Conservation (phyloP, 2,888 invertebrate genomes). For the Oscheius sp. region DNA sequence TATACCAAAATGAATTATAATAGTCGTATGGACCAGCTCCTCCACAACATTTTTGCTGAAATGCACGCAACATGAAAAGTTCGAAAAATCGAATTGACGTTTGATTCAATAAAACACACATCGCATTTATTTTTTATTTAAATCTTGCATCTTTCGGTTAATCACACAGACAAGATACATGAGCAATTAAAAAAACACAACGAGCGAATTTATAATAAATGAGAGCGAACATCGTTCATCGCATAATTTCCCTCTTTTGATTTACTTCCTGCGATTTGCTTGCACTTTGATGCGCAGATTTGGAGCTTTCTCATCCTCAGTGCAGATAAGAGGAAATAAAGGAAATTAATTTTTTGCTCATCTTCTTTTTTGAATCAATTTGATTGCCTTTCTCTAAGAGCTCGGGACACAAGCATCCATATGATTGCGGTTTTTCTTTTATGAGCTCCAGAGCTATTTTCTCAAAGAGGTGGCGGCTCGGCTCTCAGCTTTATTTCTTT, state of each 20-base stretch:
- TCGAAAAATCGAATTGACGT: neutral
- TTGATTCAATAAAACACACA: neutral
- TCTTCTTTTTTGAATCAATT: too few species aligned
- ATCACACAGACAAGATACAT: neutral
- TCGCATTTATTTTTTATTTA: neutral
- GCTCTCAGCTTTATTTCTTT: neutral
- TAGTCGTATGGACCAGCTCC: constrained; percentile 60
- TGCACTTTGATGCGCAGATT: too few species aligned
- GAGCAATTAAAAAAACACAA: neutral
- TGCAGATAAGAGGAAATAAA: too few species aligned
- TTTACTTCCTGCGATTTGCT: too few species aligned
- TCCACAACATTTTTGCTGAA: constrained; percentile 68
- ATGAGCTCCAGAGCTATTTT: neutral
- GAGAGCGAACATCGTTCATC: too few species aligned
- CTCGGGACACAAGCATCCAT: neutral
- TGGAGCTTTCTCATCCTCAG: too few species aligned
- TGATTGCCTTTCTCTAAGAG: too few species aligned
- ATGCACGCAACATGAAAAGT: too few species aligned
- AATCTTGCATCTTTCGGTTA: neutral
- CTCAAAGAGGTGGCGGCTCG: neutral
- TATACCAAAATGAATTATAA: constrained; percentile 67
- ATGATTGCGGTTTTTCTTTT: constrained; percentile 9
- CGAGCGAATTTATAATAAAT: neutral
- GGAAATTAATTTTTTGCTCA: too few species aligned
- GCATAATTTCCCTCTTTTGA: too few species aligned